Evolutionary conservation across 2,888 invertebrate species (phyloP), one percentile per base, ranked within the genome.

Genomic region (Drosophila tripunctata): DNA sequence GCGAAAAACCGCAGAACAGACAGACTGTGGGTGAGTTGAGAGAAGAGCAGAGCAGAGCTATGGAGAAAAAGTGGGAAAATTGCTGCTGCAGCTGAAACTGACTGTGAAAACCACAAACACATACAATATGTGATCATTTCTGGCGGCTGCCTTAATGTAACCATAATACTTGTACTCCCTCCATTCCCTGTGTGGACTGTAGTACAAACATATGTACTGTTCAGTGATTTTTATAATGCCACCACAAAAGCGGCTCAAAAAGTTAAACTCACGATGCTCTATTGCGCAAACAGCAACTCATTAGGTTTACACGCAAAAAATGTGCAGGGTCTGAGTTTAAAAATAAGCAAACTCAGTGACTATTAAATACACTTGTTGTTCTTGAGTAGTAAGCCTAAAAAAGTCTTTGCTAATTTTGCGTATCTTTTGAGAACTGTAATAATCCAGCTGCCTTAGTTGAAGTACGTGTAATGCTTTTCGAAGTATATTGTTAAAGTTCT

Each of bases 171-270:
- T 45, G 33, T 51, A 50, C 33, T 44, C 7, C 10, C 38, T n/a
- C n/a, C n/a, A n/a, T n/a, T n/a, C n/a, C 12, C 7, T 40, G 15
- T 3, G 22, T 35, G 1, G 17, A 8, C 24, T 12, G n/a, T n/a
- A n/a, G n/a, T n/a, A 27, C 19, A 19, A 5, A 14, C 14, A 14
- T 19, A 1, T 41, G 38, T 45, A 10, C 24, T 55, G 62, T 30
- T 51, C 47, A 36, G 66, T 76, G 77, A 69, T 79, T 79, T 78
- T 68, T 73, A 56, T 64, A 69, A 79, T 58, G 57, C 66, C 54
- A 64, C 78, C 78, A 58, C 84, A 69, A 58, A 76, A 76, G 52
- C 69, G 56, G 80, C 73, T 79, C 62, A 69, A 76, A 70, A 57
- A 65, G 70, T 65, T 65, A 71, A 69, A 61, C 60, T 64, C 24